phyloP scores from a whole-genome alignment of 1,140 invertebrate genomes.

The Leptopilina clavipes region DNA sequence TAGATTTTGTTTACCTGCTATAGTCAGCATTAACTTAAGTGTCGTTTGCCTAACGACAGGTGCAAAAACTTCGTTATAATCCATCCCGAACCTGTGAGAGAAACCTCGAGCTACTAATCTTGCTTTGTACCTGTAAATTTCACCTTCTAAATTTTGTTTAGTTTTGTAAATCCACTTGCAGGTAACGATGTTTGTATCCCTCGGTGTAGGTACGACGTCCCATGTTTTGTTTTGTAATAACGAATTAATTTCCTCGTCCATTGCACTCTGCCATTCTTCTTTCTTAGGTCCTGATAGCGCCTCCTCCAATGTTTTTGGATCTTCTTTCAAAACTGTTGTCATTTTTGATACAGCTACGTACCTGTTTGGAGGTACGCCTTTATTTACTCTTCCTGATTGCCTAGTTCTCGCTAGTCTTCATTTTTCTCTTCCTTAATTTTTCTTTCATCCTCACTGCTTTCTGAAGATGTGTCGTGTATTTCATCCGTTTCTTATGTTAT shows the following conservation, averaged over 20 bases:
- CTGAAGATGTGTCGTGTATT: too few species aligned
- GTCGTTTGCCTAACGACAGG: too few species aligned
- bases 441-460: too few species aligned
- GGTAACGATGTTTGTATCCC: not conserved
- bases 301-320: slow-evolving; percentile 20
- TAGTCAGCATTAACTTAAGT: slow-evolving; percentile 48
- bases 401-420: not conserved
- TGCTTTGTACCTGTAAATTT: slow-evolving; percentile 40
- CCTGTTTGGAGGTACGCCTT: not conserved
- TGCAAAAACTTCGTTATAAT: slow-evolving; percentile 32
- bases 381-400: not conserved
- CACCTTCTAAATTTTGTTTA: slow-evolving; percentile 47
- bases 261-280: slow-evolving; percentile 49
- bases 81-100: slow-evolving; percentile 2
- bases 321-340: not conserved
- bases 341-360: not conserved
- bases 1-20: slow-evolving; percentile 53
- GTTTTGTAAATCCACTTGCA: slow-evolving; percentile 59
- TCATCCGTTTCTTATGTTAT: too few species aligned
- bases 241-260: slow-evolving; percentile 51
- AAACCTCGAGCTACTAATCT: slow-evolving; percentile 11
- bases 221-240: slow-evolving; percentile 47
- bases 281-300: slow-evolving; percentile 35
- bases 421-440: not conserved
- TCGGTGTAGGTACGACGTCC: slow-evolving; percentile 5